Evolutionary conservation across 2,797 vertebrate species (phyloP).

Genomic region (Tragopan temminckii): DNA sequence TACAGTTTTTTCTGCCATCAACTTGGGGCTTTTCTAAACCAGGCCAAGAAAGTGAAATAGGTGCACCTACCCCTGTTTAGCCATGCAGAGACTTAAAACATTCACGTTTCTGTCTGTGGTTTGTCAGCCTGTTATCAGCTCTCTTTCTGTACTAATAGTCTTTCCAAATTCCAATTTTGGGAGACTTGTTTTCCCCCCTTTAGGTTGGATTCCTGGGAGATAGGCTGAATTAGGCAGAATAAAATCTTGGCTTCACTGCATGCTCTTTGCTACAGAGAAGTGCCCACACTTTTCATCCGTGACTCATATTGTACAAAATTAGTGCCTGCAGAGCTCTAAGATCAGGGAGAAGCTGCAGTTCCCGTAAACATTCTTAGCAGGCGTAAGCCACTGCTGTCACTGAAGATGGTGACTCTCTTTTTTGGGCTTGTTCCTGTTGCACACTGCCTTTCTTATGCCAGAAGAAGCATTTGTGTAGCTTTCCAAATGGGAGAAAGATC

Average conservation of each 20-base stretch:
- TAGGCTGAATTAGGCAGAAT: constrained; percentile 19
- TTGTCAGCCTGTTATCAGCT: constrained; percentile 25
- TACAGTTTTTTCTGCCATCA: constrained; percentile 29
- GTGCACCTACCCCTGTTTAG: background rate
- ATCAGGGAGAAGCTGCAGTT: constrained; percentile 41
- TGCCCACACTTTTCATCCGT: constrained; percentile 60
- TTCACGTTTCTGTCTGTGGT: background rate
- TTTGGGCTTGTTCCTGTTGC: constrained; percentile 4
- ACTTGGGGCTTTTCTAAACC: background rate
- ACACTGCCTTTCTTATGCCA: background rate
- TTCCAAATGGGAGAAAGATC: background rate
- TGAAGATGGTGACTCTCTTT: constrained; percentile 31
- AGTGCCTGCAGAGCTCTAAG: background rate
- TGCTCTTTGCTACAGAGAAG: constrained; percentile 50
- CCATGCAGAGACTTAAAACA: constrained; percentile 14
- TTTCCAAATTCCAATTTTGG: constrained; percentile 36
- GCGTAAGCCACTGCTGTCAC: constrained; percentile 9
- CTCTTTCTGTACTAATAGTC: constrained; percentile 27
- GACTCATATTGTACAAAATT: constrained; percentile 53
- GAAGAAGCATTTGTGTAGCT: background rate
- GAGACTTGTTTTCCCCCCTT: background rate
- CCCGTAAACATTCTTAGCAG: constrained; percentile 46
- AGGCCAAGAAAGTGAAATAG: background rate
- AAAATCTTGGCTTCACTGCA: constrained; percentile 13
- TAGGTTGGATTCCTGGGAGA: constrained; percentile 30